phyloP scores from a whole-genome alignment of 2,797 vertebrate species.

The Rhincodon typus region DNA sequence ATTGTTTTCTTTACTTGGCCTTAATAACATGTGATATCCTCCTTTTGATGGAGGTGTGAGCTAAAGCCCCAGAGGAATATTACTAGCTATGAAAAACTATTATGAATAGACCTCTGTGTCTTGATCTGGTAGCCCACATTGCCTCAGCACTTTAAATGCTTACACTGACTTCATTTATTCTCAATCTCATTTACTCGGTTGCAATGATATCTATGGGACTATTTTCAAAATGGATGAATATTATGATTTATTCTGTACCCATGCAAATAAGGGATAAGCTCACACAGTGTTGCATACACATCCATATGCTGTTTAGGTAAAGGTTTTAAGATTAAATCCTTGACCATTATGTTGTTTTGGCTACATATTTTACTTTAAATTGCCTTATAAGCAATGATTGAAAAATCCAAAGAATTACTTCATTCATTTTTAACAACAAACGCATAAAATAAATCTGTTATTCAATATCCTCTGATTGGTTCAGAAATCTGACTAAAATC shows the following conservation, averaged over 20 bases:
- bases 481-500: background rate
- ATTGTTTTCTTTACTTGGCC: constrained; percentile 41
- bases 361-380: background rate
- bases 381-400: background rate
- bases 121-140: constrained; percentile 18
- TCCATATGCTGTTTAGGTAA: background rate
- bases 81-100: background rate
- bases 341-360: background rate
- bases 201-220: background rate
- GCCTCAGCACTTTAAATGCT: background rate
- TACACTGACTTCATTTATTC: background rate
- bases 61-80: constrained; percentile 21
- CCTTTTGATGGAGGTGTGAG: constrained; percentile 4
- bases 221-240: background rate
- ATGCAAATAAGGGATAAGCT: background rate
- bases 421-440: background rate
- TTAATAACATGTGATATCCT: constrained; percentile 32
- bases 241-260: background rate
- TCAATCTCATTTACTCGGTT: background rate
- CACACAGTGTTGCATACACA: background rate
- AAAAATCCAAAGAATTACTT: background rate
- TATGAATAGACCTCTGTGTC: background rate
- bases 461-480: background rate
- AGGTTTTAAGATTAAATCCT: background rate
- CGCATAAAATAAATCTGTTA: background rate